phyloP scores from a whole-genome alignment of 2,888 invertebrate species.

The Serrognathus titanus region DNA sequence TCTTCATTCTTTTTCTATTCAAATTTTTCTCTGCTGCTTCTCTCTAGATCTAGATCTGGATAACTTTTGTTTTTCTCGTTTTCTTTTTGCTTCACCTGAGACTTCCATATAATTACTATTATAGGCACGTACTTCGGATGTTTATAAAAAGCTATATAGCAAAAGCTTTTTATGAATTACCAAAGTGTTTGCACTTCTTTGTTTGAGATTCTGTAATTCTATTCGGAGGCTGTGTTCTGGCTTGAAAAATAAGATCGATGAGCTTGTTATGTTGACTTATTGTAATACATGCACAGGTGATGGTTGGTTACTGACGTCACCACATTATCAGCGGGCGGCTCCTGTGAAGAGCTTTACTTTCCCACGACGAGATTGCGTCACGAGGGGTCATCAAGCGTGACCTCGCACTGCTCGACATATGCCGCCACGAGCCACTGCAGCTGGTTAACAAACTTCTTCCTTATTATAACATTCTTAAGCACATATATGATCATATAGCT shows the following conservation, averaged over 20 bases:
- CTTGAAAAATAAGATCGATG: neutral
- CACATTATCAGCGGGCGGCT: slow-evolving; percentile 25
- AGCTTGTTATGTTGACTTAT: neutral
- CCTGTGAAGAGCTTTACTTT: slow-evolving; percentile 27
- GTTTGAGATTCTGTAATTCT: neutral
- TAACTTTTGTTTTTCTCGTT: too few species aligned
- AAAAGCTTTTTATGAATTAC: too few species aligned
- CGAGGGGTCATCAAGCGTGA: slow-evolving; percentile 32
- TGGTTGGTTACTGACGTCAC: slow-evolving; percentile 14
- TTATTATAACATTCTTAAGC: slow-evolving; percentile 43
- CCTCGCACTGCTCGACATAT: slow-evolving; percentile 29
- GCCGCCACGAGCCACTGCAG: slow-evolving; percentile 34
- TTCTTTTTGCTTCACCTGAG: too few species aligned
- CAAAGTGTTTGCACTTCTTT: too few species aligned
- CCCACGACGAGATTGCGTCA: slow-evolving; percentile 35
- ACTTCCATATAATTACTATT: too few species aligned
- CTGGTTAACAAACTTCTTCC: slow-evolving; percentile 44
- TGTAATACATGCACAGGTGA: slow-evolving; percentile 8
- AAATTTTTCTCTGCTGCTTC: too few species aligned
- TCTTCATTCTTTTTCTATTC: too few species aligned
- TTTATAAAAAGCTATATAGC: too few species aligned
- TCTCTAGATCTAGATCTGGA: too few species aligned
- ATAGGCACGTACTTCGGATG: too few species aligned
- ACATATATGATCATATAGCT: neutral
- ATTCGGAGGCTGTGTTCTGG: neutral